Evolutionary conservation across 2,888 invertebrate genomes (phyloP), one percentile per base, ranked within the genome.

Genomic region (Lasioglossum lativentre): DNA sequence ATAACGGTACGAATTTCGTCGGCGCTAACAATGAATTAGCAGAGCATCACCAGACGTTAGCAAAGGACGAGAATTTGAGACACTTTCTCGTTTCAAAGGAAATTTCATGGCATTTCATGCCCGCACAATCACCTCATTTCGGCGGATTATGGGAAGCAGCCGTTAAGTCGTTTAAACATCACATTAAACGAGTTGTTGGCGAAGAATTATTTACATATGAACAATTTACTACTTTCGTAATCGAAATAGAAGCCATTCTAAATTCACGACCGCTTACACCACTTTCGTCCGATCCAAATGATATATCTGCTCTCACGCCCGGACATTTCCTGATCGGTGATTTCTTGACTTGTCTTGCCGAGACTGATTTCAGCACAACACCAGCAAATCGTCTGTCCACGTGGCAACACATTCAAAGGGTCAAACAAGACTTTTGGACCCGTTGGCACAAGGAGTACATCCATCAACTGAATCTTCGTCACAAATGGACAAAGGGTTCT

Each of bases 31-130:
- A 38, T 6, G 56, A 76, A 8, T 8, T n/a, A 10, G 16, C 2
- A 0, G 42, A 63, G 30, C 0, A 30, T 2, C 19, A 27, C 23
- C 16, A 52, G 34, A n/a, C 38, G 0, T n/a, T n/a, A 1, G 4
- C 3, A 0, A 3, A 2, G 0, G 19, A n/a, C 19, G 12, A 23
- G 0, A n/a, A 4, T 0, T 5, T 42, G 0, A 27, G 19, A 2
- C 42, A 16, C 2, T 71, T 42, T 0, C 6, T 19, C 0, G 1
- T 12, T 0, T 4, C 4, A 2, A n/a, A 71, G 0, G 1, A 16
- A 5, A 45, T 19, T n/a, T n/a, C n/a, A n/a, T n/a, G n/a, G n/a
- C n/a, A n/a, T n/a, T n/a, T n/a, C n/a, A n/a, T n/a, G n/a, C 71
- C 71, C 0, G 14, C 71, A 0, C 27, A 16, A 0, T 27, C 71